A percentile compares a stretch with the other conserved stretches of the same genome.
Evolutionary conservation across 2,113 vertebrate genomes (phyloP).

Genomic region (Rhinolophus ferrumequinum): DNA sequence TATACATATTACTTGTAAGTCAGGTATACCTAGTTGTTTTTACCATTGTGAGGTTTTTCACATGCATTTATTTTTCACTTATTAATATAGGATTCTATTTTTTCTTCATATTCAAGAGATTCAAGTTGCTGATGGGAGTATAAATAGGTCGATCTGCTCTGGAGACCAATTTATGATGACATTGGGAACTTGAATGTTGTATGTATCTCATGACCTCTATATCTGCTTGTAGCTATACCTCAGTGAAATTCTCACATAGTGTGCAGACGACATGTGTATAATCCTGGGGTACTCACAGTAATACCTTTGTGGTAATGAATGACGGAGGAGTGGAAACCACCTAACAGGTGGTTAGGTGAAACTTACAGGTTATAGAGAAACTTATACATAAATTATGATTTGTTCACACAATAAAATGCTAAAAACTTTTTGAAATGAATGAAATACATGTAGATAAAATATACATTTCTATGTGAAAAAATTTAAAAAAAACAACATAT

Average conservation of each 20-base stretch:
- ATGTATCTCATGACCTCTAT: background rate
- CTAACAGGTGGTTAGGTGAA: background rate
- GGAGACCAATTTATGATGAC: background rate
- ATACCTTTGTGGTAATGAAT: background rate
- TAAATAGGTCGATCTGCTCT: background rate
- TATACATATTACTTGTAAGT: background rate
- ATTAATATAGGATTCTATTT: background rate
- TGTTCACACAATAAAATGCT: background rate
- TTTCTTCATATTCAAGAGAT: background rate
- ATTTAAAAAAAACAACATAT: background rate
- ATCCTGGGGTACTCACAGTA: background rate
- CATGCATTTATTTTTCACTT: background rate
- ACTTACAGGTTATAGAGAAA: background rate
- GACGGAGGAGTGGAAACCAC: background rate
- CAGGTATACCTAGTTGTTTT: background rate
- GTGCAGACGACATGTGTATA: background rate
- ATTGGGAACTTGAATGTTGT: background rate
- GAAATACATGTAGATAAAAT: background rate
- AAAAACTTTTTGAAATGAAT: background rate
- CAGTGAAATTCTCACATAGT: background rate
- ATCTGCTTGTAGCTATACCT: background rate
- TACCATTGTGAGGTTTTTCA: background rate
- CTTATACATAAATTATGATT: constrained; percentile 4
- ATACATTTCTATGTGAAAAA: background rate
- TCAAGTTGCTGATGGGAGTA: background rate